Evolutionary conservation across 2,888 invertebrate genomes (phyloP), one percentile per base, ranked within the genome.

Genomic region (Tiliacea citrago): DNA sequence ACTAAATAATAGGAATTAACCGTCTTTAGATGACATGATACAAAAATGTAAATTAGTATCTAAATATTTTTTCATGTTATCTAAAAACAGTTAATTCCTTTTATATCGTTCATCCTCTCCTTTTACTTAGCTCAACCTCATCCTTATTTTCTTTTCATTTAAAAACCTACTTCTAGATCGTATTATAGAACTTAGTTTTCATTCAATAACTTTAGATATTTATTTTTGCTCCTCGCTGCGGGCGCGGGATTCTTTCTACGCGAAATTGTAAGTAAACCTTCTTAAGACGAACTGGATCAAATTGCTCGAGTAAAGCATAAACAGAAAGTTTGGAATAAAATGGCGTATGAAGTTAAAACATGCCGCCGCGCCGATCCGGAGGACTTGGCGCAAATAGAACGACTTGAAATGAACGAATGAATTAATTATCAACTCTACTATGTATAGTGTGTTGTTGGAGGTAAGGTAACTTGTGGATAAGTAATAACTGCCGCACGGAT

Each of bases 221-320:
- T 89, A 87, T 86, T 88, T 86, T 87, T 75, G 61, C 79, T 87
- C 75, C 72, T 75, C 73, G 77, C 71, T 79, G 77, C 79, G 74
- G 80, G 86, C 79, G 88, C 83, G 79, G 82, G 88, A 90, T 89
- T 90, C 88, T 92, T 91, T 89, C 90, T 83, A 85, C 84, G 84
- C 83, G 76, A 92, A 91, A 92, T 92, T 90, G 91, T 92, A 93
- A 93, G 92, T 92, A 94, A 94, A 94, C 91, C 92, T 92, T 90
- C 90, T 90, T 82, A 89, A 79, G 89, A 89, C 83, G 90, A 90
- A 89, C 85, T 77, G 77, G 87, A 88, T 89, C 86, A 90, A 91
- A 91, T 91, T 92, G 90, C 91, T 92, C 83, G 83, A 90, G 88
- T 91, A 90, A 88, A 94, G 93, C 86, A 91, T 92, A 93, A 94